These are phyloP conservation scores for Drosophila robusta DNA, from an alignment of 2,888 invertebrate genomes.

Conservation along the genomic window DNA sequence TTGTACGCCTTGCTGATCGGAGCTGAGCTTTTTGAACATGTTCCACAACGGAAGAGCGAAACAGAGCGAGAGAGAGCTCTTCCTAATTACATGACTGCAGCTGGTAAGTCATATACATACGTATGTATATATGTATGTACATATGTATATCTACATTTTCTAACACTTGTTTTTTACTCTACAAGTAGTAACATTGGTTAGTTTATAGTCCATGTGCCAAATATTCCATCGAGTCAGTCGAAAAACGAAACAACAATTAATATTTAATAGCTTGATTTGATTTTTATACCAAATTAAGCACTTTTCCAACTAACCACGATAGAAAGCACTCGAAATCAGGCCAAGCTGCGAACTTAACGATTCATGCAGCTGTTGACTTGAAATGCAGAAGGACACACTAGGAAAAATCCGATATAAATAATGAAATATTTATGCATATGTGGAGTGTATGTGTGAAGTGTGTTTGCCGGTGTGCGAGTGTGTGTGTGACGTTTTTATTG, in stretches of 20 bases:
- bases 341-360: constrained; percentile 49
- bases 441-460: constrained; percentile 17
- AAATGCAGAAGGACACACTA: constrained; percentile 42
- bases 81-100: no score
- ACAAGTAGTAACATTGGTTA: no score
- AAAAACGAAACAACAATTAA: background rate
- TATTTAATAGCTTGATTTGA: constrained; percentile 6
- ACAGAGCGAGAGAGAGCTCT: no score
- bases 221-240: background rate
- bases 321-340: constrained; percentile 48
- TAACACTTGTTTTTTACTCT: no score
- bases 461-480: constrained; percentile 11
- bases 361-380: constrained; percentile 56
- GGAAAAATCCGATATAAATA: constrained; percentile 72
- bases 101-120: no score
- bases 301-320: constrained; percentile 6
- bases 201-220: background rate
- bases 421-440: constrained; percentile 71
- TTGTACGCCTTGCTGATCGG: no score
- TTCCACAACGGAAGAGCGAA: no score
- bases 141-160: no score
- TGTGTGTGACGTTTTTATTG: constrained; percentile 52
- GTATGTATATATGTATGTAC: no score
- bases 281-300: constrained; percentile 14
- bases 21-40: no score